These are phyloP conservation scores for Himalopsyche tibetana DNA, from an alignment of 2,888 invertebrate species.

Conservation along the genomic window DNA sequence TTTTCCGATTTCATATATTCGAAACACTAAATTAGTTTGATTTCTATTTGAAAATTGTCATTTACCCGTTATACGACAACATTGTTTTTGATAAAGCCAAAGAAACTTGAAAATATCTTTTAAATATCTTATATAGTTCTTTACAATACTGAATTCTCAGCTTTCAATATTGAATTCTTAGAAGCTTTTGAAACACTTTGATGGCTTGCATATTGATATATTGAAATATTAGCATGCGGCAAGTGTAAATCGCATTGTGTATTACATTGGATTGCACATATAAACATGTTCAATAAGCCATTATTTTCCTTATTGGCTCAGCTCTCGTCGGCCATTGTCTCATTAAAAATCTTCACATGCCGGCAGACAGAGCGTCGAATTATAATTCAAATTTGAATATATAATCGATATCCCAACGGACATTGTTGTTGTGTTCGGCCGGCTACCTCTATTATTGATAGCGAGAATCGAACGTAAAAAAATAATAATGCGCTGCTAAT, in stretches of 20 bases:
- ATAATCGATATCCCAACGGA: slow-evolving; percentile 18
- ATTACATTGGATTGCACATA: slow-evolving; percentile 30
- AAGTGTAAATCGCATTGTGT: slow-evolving; percentile 15
- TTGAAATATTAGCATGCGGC: slow-evolving; percentile 18
- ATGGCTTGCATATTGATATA: slow-evolving; percentile 12
- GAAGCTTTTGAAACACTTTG: slow-evolving; percentile 3
- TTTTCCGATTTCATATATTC: too few species aligned
- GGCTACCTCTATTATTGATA: slow-evolving; percentile 21
- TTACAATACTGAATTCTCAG: neutral
- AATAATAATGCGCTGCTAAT: neutral
- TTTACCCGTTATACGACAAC: too few species aligned
- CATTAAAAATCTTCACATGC: slow-evolving; percentile 12
- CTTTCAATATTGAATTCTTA: neutral
- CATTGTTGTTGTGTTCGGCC: neutral
- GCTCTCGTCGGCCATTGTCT: slow-evolving; percentile 13
- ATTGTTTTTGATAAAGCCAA: too few species aligned
- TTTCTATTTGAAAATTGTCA: too few species aligned
- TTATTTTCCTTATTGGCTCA: slow-evolving; percentile 25
- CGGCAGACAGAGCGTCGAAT: slow-evolving; percentile 10
- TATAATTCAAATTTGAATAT: slow-evolving; percentile 14
- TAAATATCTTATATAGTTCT: too few species aligned
- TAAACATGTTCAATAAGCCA: slow-evolving; percentile 26
- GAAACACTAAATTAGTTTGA: too few species aligned
- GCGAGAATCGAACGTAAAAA: neutral
- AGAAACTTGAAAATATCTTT: too few species aligned